Conservation (phyloP, 2,888 invertebrate species). For the Limnephilus auricula region DNA sequence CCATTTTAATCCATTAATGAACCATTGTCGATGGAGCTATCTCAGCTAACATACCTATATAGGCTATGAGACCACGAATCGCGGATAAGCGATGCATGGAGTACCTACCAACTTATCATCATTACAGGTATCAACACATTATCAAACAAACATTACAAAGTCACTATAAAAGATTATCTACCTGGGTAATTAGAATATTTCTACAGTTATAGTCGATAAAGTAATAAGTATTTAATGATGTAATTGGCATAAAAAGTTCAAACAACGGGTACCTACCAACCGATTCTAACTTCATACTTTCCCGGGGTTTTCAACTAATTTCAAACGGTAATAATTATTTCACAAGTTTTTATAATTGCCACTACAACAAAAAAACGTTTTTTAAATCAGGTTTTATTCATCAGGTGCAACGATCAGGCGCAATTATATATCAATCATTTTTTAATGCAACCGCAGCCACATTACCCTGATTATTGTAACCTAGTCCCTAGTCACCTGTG, state of each 20-base stretch:
- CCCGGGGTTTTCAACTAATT: neutral
- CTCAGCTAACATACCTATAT: no score
- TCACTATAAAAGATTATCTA: neutral
- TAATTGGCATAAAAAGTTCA: neutral
- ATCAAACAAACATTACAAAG: neutral
- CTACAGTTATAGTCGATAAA: neutral
- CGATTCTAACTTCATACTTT: neutral
- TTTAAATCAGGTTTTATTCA: neutral
- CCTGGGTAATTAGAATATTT: neutral
- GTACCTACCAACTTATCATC: no score
- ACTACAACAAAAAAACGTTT: neutral
- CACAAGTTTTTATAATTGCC: neutral
- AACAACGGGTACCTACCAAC: neutral
- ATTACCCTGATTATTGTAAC: slow-evolving; percentile 49
- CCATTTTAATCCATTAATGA: neutral
- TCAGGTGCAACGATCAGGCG: neutral
- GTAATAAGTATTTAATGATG: neutral
- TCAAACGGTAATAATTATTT: neutral
- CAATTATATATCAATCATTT: slow-evolving; percentile 28
- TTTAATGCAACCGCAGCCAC: slow-evolving; percentile 28
- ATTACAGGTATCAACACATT: neutral
- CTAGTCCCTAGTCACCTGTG: slow-evolving; percentile 14
- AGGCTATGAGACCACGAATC: no score
- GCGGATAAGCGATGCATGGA: neutral
- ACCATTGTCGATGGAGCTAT: no score